phyloP scores from a whole-genome alignment of 2,888 invertebrate species.

The Bombylius discolor region DNA sequence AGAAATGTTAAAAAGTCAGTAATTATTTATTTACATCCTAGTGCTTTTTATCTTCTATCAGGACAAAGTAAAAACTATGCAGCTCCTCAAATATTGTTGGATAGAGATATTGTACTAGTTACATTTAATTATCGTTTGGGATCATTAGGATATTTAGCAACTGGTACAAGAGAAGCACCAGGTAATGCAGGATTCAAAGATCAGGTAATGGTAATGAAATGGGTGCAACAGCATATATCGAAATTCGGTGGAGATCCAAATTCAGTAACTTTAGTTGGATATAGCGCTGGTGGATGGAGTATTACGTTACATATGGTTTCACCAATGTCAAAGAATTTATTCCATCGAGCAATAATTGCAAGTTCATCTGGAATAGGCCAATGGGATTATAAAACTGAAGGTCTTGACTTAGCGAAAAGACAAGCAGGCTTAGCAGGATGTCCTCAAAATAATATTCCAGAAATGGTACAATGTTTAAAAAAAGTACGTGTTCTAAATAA shows the following conservation, averaged over 20 bases:
- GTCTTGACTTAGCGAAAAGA: conserved; percentile 44
- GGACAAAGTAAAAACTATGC: conserved; percentile 43
- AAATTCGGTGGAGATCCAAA: conserved; percentile 55
- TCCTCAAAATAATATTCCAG: conserved; percentile 39
- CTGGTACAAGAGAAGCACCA: conserved; percentile 50
- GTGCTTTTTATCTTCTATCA: conserved; percentile 48
- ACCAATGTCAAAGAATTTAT: conserved; percentile 53
- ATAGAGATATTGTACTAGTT: conserved; percentile 50
- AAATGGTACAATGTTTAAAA: conserved; percentile 47
- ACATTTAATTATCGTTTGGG: conserved; percentile 50
- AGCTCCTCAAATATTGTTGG: conserved; percentile 48
- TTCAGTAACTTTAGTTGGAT: conserved; percentile 50
- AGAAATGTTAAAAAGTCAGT: conserved; percentile 40
- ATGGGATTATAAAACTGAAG: conserved; percentile 41
- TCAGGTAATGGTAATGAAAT: conserved; percentile 51
- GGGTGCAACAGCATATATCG: conserved; percentile 51
- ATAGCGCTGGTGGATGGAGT: conserved; percentile 42
- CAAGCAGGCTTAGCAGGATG: conserved; percentile 43
- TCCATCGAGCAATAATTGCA: conserved; percentile 56
- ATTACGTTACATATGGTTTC: conserved; percentile 46
- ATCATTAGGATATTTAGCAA: conserved; percentile 45
- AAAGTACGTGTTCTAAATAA: conserved; percentile 28
- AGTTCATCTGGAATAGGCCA: conserved; percentile 48
- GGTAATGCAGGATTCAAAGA: conserved; percentile 61
- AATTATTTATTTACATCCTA: conserved; percentile 53